Conservation (phyloP, 2,113 vertebrate genomes). For the Barbus barbus region DNA sequence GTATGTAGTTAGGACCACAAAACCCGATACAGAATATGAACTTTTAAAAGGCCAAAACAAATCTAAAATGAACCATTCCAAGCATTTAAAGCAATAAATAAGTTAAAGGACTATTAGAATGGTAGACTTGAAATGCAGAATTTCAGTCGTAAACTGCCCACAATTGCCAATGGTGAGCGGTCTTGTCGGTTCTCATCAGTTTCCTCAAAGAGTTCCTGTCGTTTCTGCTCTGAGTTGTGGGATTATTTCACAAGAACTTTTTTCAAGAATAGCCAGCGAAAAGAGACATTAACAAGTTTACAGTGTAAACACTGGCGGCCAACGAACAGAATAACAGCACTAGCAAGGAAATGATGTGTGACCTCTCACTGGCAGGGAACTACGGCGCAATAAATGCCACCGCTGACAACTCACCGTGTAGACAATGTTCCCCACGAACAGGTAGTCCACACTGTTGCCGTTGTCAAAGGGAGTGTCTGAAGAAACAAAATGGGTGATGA, state of each 20-base stretch:
- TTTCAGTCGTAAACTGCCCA: neutral
- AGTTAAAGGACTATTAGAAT: neutral
- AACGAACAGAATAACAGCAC: neutral
- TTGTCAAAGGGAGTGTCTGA: conserved; percentile 87
- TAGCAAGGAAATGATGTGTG: conserved; percentile 9
- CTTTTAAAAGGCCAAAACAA: neutral
- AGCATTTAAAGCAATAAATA: neutral
- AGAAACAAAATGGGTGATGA: conserved; percentile 52
- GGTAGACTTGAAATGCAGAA: neutral
- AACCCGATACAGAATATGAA: too few relatives aligned
- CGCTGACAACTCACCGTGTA: conserved; percentile 87
- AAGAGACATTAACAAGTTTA: conserved; percentile 27
- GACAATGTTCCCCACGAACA: conserved; percentile 98
- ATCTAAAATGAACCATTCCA: neutral
- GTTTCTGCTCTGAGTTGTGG: neutral
- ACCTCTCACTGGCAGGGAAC: conserved; percentile 13
- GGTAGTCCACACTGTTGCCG: conserved; percentile 91
- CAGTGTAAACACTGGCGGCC: conserved; percentile 14
- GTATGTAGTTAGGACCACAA: too few relatives aligned
- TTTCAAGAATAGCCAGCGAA: conserved; percentile 12
- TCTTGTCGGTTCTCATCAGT: neutral
- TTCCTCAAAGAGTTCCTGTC: neutral
- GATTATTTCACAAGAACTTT: neutral
- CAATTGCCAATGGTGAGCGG: neutral
- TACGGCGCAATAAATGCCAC: neutral